Base-by-base conservation (phyloP, 2,888 invertebrate genomes). In the Carpatolechia fugitivella region DNA sequence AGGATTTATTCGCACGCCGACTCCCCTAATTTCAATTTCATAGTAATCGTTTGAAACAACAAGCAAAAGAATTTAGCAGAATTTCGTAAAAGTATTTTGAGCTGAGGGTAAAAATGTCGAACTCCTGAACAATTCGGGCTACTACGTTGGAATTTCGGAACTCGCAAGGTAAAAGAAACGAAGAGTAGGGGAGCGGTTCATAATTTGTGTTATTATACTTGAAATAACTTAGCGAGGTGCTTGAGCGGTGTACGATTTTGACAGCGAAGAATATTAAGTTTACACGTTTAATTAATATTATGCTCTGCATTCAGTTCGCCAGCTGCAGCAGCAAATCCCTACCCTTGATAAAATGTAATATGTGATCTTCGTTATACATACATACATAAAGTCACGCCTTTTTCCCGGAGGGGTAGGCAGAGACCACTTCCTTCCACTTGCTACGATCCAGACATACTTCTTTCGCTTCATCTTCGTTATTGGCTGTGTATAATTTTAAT, bases 141-240 rank as follows among this genome's bases (percentile, higher is more conserved):
- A 13, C 47, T 47, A 30, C 11, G 31, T 7, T 3, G 10, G 47
- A 47, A 47, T 47, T 47, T 47, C n/a, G 47, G 16, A 47, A 47
- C 20, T 47, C 20, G 16, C 31, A 47, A 47, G 47, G 47, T 47
- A 47, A 47, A 47, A 47, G 47, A 47, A 47, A 47, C 40, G 40
- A 18, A 10, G 40, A 16, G 18, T 41, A 41, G 40, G 18, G 2
- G 35, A 16, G 14, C 3, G 8, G 40, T 41, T 16, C 40, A 41
- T 41, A 41, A 16, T 41, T 41, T 4, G 40, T 18, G 18, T 41
- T 18, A 41, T 41, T 41, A 41, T 41, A 18, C 20, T 41, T 41
- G 18, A 41, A 41, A 41, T 41, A 41, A 41, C 40, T 41, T 41
- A 11, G 40, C 2, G 14, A 1, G 40, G 8, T 18, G 16, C 16